Evolutionary conservation across 2,888 invertebrate genomes (phyloP), one percentile per base, ranked within the genome.

Genomic region (Drosophila colorata): DNA sequence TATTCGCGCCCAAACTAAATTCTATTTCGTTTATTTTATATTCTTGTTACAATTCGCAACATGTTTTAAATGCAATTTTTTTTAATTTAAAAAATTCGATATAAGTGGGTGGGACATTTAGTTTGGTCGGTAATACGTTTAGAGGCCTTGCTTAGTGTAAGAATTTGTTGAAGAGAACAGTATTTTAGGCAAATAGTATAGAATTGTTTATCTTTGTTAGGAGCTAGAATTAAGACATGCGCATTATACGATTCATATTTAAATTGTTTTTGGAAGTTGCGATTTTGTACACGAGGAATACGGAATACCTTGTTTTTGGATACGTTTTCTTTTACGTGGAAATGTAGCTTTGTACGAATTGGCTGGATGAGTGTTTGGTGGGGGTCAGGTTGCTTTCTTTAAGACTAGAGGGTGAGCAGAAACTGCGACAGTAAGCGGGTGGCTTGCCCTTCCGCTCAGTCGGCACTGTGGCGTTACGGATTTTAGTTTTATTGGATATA

Each of bases 301-400:
- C 92, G 83, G 82, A 92, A 91, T 92, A 92, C 92, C 92, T 92
- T 92, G 91, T 87, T 90, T 92, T 91, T 89, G 87, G 88, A 92
- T 88, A 89, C 91, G 91, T 91, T 91, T 90, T 91, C 90, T 91
- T 91, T 92, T 92, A 81, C 91, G 91, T 75, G 89, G 89, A 87
- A 78, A 91, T 90, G 83, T 92, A 92, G 88, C 86, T 92, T 89
- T 90, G 83, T 84, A 92, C 85, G 80, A 91, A 91, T 88, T 87
- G 73, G 78, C 91, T 92, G 89, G 91, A 88, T 86, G 86, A 90
- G 79, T 88, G 78, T 85, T 85, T 85, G 74, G 89, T 78, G 77
- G 81, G 78, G 78, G 88, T 88, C 85, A 89, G 85, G 88, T 90
- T 90, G 90, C 78, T 90, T 75, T 90, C 90, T 74, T 71, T 79